Base-by-base conservation (phyloP, 92 coral and sea anemone species). In the Anthopleura xanthogrammica region DNA sequence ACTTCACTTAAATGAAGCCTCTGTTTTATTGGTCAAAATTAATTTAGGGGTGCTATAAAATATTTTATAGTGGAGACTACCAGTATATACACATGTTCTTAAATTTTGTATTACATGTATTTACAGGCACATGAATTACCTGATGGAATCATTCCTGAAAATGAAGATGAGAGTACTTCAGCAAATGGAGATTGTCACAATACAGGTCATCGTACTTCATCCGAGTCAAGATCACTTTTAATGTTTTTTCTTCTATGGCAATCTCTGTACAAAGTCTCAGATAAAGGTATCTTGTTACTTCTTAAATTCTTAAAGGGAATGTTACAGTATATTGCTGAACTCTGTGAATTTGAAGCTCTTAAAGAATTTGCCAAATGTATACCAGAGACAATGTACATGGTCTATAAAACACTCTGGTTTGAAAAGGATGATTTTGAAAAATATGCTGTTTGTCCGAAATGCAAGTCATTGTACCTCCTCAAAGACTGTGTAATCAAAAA, bases 351-450 rank as follows among this genome's bases (percentile, higher is more conserved):
- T 22, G 87, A 88, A 43, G 75, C 52, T 77, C 90, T 87, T 65
- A 20, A 86, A 11, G 79, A 85, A 82, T 89, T 89, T 77, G 84
- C 92, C 70, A 89, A 85, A 43, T 57, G 55, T 16, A 77, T 89
- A 23, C 92, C 92, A 80, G 83, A n/a, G n/a, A n/a, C n/a, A n/a
- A n/a, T n/a, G n/a, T n/a, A n/a, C n/a, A n/a, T n/a, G n/a, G n/a
- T n/a, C n/a, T n/a, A n/a, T n/a, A n/a, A n/a, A n/a, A n/a, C n/a
- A n/a, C n/a, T n/a, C n/a, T n/a, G n/a, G n/a, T n/a, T n/a, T n/a
- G n/a, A n/a, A n/a, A n/a, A n/a, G n/a, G n/a, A n/a, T n/a, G n/a
- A n/a, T n/a, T n/a, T n/a, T n/a, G n/a, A n/a, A n/a, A n/a, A n/a
- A n/a, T n/a, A n/a, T n/a, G n/a, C n/a, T n/a, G n/a, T n/a, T n/a